Base-by-base conservation (phyloP, 2,113 vertebrate species). In the Hyla sarda region DNA sequence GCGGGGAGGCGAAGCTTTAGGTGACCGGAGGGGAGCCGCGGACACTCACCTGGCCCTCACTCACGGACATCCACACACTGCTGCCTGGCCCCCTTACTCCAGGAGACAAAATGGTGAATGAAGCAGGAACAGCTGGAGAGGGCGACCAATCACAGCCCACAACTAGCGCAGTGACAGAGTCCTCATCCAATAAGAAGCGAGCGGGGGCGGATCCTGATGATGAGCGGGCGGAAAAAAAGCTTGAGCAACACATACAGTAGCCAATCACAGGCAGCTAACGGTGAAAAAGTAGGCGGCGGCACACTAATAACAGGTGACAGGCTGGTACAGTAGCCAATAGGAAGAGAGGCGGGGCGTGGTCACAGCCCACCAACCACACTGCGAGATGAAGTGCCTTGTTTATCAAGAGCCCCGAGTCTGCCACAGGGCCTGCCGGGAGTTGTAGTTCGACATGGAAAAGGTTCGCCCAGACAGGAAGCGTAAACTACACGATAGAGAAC, bases 101-200 rank as follows among this genome's bases (percentile, higher is more conserved):
- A 97, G 96, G 95, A 95, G 96, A 96, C 96, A 97, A 98, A 98
- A 97, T 97, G 97, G 96, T 98, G 97, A 98, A 98, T 98, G 97
- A 97, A 98, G 95, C 95, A 95, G 94, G 95, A 96, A 96, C 96
- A 97, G 96, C 96, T 97, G 96, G 95, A 92, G 79, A 30, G 91
- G 58, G 62, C 17, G 92, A 88, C 97, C 96, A 97, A 98, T 97
- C 92, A 91, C 86, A 71, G 88, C 76, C 87, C 91, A 92, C 91
- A 91, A 92, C 91, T 89, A 87, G 77, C 85, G 77, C 85, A 87
- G 85, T 87, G 85, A 87, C 85, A 82, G 93, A 88, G 90, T 93
- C 89, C 92, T 90, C 92, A 88, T 45, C 96, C 94, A 95, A 95
- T 95, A 88, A 84, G 78, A 30, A 87, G 7, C 32, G 9, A 41